Base-by-base conservation (phyloP, 2,113 vertebrate genomes). In the Dendrocopos noguchii region DNA sequence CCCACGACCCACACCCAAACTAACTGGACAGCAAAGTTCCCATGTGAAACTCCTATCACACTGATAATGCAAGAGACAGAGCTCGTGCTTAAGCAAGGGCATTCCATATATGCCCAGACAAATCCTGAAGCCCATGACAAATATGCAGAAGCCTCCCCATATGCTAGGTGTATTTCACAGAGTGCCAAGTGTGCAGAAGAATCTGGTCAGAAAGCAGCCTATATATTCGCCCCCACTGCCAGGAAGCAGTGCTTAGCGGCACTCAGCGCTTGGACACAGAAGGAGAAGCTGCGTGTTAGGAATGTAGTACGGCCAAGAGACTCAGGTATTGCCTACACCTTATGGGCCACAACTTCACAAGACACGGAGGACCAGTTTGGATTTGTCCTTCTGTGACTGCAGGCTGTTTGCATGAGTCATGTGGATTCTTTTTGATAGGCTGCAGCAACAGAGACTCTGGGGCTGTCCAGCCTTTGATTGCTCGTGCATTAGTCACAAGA, bases 371-470 rank as follows among this genome's bases (percentile, higher is more conserved):
- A 80, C 65, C 91, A 65, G 87, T 91, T 87, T 67, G 84, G 84
- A 94, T 96, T 89, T 0, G 12, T 83, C 80, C 94, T 80, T n/a
- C 68, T 83, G 82, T 91, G 70, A 44, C 89, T 92, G 68, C 77
- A 66, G 93, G 68, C 75, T 67, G 79, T 89, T 74, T 65, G 61
- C 56, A 15, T 94, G 89, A 95, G 84, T 94, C 91, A 91, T 22
- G 44, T 57, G 84, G 56, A 74, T 91, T 91, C 65, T 75, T 76
- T 77, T 73, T 57, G 72, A 36, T 34, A 71, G 81, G 60, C 82
- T 56, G 25, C 53, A 74, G 8, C n/a, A 73, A 67, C 18, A 92
- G 53, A 55, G 47, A 12, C 2, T 10, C 57, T 56, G 68, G 65
- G 50, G 71, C 75, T 73, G 60, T 82, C 20, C 7, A 61, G 44